Conservation (phyloP, 1,140 invertebrate species). For the Calliphora vicina region DNA sequence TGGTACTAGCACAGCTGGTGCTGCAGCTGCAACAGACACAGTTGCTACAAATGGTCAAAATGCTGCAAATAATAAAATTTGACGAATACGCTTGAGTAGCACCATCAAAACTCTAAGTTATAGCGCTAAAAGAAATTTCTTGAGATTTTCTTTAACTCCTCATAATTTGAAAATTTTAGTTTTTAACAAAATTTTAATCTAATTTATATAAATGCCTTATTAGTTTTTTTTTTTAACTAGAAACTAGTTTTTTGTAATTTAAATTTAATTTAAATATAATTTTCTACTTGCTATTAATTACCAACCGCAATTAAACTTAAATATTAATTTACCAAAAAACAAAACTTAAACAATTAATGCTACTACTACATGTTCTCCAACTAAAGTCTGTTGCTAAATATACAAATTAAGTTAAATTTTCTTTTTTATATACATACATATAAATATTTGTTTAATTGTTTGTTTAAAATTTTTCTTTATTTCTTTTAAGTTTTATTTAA, state of each 20-base stretch:
- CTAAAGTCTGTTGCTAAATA: neutral
- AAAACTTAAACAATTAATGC: neutral
- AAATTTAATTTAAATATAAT: neutral
- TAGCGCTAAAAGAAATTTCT: neutral
- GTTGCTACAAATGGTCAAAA: neutral
- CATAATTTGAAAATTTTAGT: neutral
- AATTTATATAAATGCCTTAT: neutral
- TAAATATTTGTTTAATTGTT: neutral
- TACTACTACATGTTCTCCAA: no score
- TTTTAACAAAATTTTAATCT: neutral
- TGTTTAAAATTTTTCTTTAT: neutral
- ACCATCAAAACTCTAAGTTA: neutral
- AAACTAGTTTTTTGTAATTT: neutral
- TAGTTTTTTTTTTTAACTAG: neutral
- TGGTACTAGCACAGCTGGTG: neutral
- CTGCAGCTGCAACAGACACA: neutral
- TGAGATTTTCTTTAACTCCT: neutral
- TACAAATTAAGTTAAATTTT: neutral
- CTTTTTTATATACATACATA: neutral
- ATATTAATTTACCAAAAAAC: neutral
- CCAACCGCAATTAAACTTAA: neutral
- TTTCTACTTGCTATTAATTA: neutral
- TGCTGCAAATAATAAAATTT: slow-evolving; percentile 16
- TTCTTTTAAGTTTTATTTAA: slow-evolving; percentile 2
- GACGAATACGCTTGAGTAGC: neutral